A percentile compares a stretch with the other conserved stretches of the same genome.
Evolutionary conservation across 2,888 invertebrate species (phyloP).

Genomic region (Plebejus argus): DNA sequence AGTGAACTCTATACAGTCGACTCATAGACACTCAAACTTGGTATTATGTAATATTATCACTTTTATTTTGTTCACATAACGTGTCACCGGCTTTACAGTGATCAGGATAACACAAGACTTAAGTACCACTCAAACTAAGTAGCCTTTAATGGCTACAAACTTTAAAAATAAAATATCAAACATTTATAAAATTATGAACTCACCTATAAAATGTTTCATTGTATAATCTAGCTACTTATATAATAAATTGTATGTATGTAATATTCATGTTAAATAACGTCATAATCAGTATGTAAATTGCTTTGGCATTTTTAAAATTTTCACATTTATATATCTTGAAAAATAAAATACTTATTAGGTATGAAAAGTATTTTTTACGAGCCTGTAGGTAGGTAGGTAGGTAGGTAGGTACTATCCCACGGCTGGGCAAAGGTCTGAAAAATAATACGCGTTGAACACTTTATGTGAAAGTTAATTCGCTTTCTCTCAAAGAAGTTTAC

Average conservation of each 20-base stretch:
- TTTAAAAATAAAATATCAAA: not conserved
- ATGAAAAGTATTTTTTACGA: not conserved
- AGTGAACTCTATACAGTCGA: too few relatives aligned
- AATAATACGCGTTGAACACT: not conserved
- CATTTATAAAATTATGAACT: not conserved
- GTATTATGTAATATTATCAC: too few relatives aligned
- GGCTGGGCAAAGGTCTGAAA: too few relatives aligned
- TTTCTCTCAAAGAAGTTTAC: not conserved
- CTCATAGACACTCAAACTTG: too few relatives aligned
- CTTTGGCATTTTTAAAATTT: not conserved
- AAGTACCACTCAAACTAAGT: not conserved
- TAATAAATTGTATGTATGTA: not conserved
- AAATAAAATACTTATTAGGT: not conserved
- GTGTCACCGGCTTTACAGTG: too few relatives aligned
- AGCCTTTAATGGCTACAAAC: not conserved
- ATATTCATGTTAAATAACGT: conserved; percentile 3
- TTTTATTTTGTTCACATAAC: too few relatives aligned
- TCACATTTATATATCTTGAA: not conserved
- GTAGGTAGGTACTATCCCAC: too few relatives aligned
- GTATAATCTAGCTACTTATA: not conserved
- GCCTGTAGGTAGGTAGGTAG: too few relatives aligned
- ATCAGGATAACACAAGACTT: not conserved
- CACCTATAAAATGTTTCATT: not conserved
- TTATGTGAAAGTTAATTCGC: not conserved
- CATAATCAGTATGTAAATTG: conserved; percentile 7